Base-by-base conservation (phyloP, 2,797 vertebrate genomes). In the Salarias fasciatus region DNA sequence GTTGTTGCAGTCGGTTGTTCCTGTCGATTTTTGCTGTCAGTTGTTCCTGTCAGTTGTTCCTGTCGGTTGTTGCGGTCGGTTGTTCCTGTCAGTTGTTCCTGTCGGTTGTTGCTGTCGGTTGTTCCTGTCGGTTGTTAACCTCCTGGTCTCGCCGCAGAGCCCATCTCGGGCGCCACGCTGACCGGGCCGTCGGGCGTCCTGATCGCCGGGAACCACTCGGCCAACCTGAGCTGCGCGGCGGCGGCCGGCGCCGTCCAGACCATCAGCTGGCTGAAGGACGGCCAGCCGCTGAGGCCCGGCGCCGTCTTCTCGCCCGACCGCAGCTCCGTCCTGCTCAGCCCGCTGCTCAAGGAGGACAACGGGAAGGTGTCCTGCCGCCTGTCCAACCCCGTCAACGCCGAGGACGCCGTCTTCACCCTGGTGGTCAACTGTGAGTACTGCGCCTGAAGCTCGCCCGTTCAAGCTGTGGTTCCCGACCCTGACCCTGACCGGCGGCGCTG, bases 381-480 rank as follows among this genome's bases (percentile, higher is more conserved):
- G n/a, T 8, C 0, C 11, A 92, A 91, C 72, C 31, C 53, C 0
- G 53, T 91, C 72, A 87, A 4, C 78, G 1, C 0, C 0, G 35
- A 24, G 0, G 0, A 31, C 7, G 82, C 35, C 45, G 14, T 8
- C 11, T 86, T 72, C 80, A 53, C 0, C 1, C 42, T 93, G 79
- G 33, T 11, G 28, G 82, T 93, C 44, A 69, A 75, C 86, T 91
- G 92, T 93, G 61, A 91, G 92, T 86, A n/a, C n/a, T n/a, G n/a
- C n/a, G n/a, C n/a, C n/a, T n/a, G n/a, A n/a, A n/a, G n/a, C n/a
- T n/a, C n/a, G n/a, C n/a, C n/a, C n/a, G n/a, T n/a, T n/a, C n/a
- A n/a, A n/a, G n/a, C n/a, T n/a, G n/a, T n/a, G n/a, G n/a, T n/a
- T n/a, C n/a, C n/a, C n/a, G n/a, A n/a, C n/a, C n/a, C n/a, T n/a